Conservation (phyloP, 1,140 invertebrate genomes). For the Leptonema lineaticorne region DNA sequence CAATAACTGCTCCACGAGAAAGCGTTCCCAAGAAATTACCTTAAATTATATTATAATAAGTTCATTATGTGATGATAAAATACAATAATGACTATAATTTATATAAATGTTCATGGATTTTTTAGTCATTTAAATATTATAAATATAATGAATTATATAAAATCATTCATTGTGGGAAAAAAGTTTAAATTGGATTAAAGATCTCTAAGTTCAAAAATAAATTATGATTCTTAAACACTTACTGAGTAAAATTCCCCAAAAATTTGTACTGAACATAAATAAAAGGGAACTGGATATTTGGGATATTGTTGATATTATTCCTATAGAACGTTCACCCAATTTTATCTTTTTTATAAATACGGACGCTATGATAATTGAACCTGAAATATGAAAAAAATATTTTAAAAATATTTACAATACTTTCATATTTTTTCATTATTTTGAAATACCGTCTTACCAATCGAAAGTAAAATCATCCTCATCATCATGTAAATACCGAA, state of each 20-base stretch:
- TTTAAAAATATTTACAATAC: neutral
- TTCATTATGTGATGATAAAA: no score
- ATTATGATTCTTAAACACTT: no score
- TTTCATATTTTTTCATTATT: neutral
- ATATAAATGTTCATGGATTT: no score
- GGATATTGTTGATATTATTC: neutral
- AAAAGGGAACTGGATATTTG: neutral
- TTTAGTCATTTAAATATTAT: no score
- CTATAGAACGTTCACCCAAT: neutral
- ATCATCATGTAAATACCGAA: neutral
- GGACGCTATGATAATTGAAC: neutral
- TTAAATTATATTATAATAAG: no score
- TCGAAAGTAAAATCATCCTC: neutral
- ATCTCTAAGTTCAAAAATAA: no score
- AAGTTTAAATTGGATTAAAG: no score
- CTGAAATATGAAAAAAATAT: neutral
- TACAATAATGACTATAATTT: no score
- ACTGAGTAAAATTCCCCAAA: neutral
- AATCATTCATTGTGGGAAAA: no score
- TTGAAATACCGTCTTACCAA: neutral
- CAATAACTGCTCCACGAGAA: conserved; percentile 52
- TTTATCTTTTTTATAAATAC: neutral
- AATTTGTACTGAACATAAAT: neutral
- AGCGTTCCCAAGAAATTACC: conserved; percentile 42
- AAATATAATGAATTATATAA: no score